These are phyloP conservation scores for Lemur catta DNA, from an alignment of 2,797 vertebrate genomes.

Conservation along the genomic window DNA sequence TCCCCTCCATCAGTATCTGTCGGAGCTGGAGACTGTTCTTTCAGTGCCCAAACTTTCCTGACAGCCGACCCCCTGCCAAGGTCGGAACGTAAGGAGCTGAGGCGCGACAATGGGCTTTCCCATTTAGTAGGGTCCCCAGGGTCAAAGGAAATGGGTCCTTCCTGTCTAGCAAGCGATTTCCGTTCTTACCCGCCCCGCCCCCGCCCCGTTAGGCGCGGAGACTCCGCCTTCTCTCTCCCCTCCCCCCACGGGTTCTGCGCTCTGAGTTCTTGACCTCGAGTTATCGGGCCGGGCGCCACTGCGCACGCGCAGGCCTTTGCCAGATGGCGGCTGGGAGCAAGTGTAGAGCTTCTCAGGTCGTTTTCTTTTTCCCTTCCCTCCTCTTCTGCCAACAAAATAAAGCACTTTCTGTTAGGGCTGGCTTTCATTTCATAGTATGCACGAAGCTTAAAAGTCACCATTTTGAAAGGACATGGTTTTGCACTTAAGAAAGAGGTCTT, in stretches of 20 bases:
- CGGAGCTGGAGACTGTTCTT: neutral
- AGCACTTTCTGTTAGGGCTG: neutral
- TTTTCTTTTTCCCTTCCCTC: fast-evolving
- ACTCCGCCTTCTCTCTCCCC: neutral
- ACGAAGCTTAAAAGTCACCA: neutral
- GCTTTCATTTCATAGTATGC: neutral
- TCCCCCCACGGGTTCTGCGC: neutral
- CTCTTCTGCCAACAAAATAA: fast-evolving
- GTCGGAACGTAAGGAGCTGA: neutral
- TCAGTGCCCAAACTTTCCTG: neutral
- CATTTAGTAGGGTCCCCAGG: fast-evolving
- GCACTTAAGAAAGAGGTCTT: fast-evolving
- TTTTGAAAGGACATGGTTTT: neutral
- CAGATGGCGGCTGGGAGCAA: fast-evolving
- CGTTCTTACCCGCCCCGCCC: neutral
- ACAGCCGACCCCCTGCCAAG: neutral
- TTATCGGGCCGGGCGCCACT: slow-evolving; percentile 81
- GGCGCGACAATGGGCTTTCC: neutral
- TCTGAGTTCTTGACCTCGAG: slow-evolving; percentile 17
- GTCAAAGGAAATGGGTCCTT: neutral
- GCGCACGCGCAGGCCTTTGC: fast-evolving
- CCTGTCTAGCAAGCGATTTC: slow-evolving; percentile 25
- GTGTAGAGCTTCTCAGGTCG: fast-evolving
- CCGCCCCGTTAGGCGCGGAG: neutral
- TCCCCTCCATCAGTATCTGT: neutral